phyloP scores from a whole-genome alignment of 2,888 invertebrate genomes.

The Archips crataeganus region DNA sequence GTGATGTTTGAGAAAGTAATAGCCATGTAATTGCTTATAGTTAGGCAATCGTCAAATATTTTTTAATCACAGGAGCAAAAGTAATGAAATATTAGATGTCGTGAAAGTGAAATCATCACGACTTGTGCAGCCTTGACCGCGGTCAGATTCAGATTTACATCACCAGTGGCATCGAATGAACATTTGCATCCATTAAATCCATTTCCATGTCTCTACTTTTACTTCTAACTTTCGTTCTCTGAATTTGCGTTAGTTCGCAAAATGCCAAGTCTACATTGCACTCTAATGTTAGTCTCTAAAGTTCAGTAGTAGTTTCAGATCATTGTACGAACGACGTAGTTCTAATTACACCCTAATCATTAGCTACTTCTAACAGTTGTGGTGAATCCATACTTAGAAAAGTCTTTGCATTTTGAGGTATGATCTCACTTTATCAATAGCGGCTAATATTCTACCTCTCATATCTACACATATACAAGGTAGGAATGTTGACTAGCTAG shows the following conservation, averaged over 20 bases:
- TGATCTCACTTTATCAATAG: constrained; percentile 3
- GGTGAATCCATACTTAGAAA: neutral
- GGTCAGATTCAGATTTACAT: constrained; percentile 59
- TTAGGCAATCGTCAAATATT: constrained; percentile 26
- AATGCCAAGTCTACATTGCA: constrained; percentile 15
- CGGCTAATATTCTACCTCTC: neutral
- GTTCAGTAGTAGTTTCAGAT: neutral
- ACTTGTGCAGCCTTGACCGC: constrained; percentile 61
- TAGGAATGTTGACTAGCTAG: constrained; percentile 6
- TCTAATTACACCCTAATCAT: neutral
- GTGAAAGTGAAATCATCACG: constrained; percentile 64
- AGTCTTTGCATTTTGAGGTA: neutral
- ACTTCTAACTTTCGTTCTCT: constrained; percentile 70
- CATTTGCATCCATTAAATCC: constrained; percentile 50
- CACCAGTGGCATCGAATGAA: constrained; percentile 61
- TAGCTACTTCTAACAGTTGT: neutral
- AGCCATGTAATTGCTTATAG: constrained; percentile 11
- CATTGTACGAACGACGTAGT: neutral
- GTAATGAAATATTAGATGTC: constrained; percentile 34
- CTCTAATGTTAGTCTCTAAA: neutral
- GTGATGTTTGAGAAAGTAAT: constrained; percentile 22
- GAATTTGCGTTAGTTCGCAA: constrained; percentile 45
- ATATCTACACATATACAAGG: neutral
- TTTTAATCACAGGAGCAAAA: constrained; percentile 25
- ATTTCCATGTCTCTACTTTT: constrained; percentile 74